A percentile compares a stretch with the other conserved stretches of the same genome.
Conservation (phyloP, 2,113 vertebrate genomes). For the Clinocottus analis region DNA sequence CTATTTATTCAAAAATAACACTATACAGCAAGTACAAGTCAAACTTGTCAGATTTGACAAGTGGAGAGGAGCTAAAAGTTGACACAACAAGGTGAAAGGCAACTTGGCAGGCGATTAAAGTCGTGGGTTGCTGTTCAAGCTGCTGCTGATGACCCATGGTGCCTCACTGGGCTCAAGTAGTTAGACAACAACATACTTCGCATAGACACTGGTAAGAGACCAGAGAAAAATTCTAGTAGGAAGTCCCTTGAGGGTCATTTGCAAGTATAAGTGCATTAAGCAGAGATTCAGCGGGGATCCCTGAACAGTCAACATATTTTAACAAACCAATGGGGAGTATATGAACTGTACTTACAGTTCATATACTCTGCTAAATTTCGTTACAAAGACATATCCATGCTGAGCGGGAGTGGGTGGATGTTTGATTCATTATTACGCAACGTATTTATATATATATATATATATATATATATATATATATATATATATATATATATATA, state of each 20-base stretch:
- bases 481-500: too few relatives aligned
- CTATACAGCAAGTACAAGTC: constrained; percentile 49
- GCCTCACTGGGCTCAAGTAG: constrained; percentile 40
- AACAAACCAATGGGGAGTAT: constrained; percentile 37
- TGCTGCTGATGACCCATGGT: constrained; percentile 50
- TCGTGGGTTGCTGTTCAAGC: constrained; percentile 50
- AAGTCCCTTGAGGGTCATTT: constrained; percentile 23
- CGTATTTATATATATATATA: constrained; percentile 41
- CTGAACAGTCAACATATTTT: constrained; percentile 20
- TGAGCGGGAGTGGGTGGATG: constrained; percentile 50
- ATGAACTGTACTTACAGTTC: constrained; percentile 25
- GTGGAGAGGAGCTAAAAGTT: constrained; percentile 20
- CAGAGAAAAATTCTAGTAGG: constrained; percentile 31
- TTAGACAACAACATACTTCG: constrained; percentile 36
- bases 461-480: too few relatives aligned
- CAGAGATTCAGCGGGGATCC: constrained; percentile 23
- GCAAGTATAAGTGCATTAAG: constrained; percentile 21
- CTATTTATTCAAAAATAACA: constrained; percentile 44
- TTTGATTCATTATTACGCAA: constrained; percentile 58
- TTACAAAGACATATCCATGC: constrained; percentile 6
- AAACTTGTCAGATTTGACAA: constrained; percentile 58
- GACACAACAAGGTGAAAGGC: constrained; percentile 45
- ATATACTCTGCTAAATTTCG: constrained; percentile 12
- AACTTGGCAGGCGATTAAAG: constrained; percentile 38
- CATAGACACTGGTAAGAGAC: constrained; percentile 31